A percentile compares a stretch with the other conserved stretches of the same genome.
Conservation (phyloP, 2,888 invertebrate genomes). For the Synergus gifuensis region DNA sequence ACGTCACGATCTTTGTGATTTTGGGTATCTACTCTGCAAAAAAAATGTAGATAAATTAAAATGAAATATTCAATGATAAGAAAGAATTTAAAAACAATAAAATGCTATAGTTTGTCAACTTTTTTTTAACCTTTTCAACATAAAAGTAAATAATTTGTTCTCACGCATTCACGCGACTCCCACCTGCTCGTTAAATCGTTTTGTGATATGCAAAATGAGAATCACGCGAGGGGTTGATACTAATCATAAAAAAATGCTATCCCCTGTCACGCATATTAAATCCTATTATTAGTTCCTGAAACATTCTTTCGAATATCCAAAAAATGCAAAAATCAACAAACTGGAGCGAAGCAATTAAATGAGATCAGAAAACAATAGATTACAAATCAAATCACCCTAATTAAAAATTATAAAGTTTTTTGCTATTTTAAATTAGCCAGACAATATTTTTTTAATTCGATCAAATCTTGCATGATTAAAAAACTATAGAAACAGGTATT, state of each 20-base stretch:
- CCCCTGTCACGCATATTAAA: conserved; percentile 23
- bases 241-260: conserved; percentile 3
- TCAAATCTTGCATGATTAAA: too few species aligned
- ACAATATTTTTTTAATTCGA: too few species aligned
- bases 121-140: too few species aligned
- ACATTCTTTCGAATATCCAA: neutral
- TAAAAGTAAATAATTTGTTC: neutral
- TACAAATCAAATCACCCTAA: neutral
- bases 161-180: neutral
- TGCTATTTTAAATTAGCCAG: too few species aligned
- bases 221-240: neutral
- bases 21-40: neutral
- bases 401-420: neutral
- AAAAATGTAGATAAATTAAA: neutral
- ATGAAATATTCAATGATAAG: neutral
- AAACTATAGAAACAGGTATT: neutral
- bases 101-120: too few species aligned
- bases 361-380: neutral
- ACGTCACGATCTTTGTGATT: neutral
- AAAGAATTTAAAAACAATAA: too few species aligned
- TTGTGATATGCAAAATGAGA: conserved; percentile 13
- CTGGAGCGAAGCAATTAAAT: neutral
- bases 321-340: neutral
- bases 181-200: conserved; percentile 1
- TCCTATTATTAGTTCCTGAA: neutral